These are phyloP conservation scores for Tenualosa thibaudeaui DNA, from an alignment of 2,797 vertebrate genomes.

Conservation along the genomic window DNA sequence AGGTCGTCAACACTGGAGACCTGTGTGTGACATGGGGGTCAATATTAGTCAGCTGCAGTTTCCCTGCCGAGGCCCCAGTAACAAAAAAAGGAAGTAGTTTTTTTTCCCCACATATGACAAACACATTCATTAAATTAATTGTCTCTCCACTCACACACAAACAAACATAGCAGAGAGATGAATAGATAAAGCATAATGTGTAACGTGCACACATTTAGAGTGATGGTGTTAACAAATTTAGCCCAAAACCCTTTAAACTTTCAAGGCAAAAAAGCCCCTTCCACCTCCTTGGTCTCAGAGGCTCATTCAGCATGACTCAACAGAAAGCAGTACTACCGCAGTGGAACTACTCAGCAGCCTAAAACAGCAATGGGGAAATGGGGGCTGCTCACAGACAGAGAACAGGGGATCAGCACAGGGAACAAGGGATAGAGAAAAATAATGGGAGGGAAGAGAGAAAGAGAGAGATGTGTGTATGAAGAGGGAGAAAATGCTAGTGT, in stretches of 20 bases:
- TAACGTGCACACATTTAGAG: no score
- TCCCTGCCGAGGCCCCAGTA: not conserved
- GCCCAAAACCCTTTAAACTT: not conserved
- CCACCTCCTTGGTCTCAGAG: not conserved
- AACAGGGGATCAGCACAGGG: not conserved
- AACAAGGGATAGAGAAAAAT: constrained; percentile 6
- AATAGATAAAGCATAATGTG: not conserved
- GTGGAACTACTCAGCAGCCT: not conserved
- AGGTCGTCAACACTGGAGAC: not conserved
- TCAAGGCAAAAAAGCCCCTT: not conserved
- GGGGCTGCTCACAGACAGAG: not conserved
- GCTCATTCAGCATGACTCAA: not conserved
- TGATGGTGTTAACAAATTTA: no score
- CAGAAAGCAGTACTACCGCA: not conserved
- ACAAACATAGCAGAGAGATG: not conserved
- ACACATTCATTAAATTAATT: no score
- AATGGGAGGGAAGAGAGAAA: not conserved
- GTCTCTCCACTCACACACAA: not conserved
- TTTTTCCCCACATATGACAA: no score
- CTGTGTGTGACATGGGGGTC: not conserved
- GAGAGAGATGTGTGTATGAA: not conserved
- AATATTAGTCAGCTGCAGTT: not conserved
- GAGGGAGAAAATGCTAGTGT: not conserved
- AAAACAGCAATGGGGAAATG: not conserved
- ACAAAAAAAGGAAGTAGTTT: not conserved